Evolutionary conservation across 2,888 invertebrate species (phyloP).

Genomic region (Cephonodes hylas): DNA sequence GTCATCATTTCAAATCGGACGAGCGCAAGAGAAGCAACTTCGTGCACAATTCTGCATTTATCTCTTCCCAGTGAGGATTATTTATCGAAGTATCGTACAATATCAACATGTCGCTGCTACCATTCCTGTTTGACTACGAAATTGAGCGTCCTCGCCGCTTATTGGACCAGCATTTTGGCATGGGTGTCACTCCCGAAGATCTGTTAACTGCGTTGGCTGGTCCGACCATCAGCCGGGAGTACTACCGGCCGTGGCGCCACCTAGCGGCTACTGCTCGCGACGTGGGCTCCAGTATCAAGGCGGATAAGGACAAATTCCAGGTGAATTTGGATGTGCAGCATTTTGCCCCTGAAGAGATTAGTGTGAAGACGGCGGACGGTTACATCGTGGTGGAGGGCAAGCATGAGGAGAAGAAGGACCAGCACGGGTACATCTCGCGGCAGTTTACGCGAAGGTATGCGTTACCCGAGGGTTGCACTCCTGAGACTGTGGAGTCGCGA

Average conservation of each 20-base stretch:
- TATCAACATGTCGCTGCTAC: conserved; percentile 72
- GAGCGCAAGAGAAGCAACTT: conserved; percentile 22
- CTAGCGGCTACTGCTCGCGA: conserved; percentile 72
- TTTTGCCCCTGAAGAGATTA: conserved; percentile 87
- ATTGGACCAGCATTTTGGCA: conserved; percentile 78
- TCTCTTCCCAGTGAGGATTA: conserved; percentile 2
- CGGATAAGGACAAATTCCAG: conserved; percentile 71
- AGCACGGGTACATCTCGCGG: conserved; percentile 87
- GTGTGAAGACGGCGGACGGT: conserved; percentile 87
- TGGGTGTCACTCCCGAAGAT: conserved; percentile 75
- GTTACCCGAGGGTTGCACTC: conserved; percentile 87
- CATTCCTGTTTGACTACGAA: conserved; percentile 65
- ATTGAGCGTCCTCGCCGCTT: conserved; percentile 67
- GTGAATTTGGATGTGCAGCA: conserved; percentile 88
- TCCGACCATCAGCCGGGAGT: conserved; percentile 51
- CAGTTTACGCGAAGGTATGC: conserved; percentile 88
- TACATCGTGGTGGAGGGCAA: conserved; percentile 87
- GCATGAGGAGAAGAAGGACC: conserved; percentile 89
- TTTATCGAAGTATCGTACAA: background rate
- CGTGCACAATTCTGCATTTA: conserved; percentile 16
- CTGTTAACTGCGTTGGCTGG: conserved; percentile 49
- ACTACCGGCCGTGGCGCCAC: conserved; percentile 71
- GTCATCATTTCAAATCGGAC: conserved; percentile 45
- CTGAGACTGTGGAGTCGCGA: conserved; percentile 85
- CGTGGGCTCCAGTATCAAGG: conserved; percentile 77